Evolutionary conservation across 1,140 invertebrate species (phyloP).

Genomic region (Drosophila willistoni): DNA sequence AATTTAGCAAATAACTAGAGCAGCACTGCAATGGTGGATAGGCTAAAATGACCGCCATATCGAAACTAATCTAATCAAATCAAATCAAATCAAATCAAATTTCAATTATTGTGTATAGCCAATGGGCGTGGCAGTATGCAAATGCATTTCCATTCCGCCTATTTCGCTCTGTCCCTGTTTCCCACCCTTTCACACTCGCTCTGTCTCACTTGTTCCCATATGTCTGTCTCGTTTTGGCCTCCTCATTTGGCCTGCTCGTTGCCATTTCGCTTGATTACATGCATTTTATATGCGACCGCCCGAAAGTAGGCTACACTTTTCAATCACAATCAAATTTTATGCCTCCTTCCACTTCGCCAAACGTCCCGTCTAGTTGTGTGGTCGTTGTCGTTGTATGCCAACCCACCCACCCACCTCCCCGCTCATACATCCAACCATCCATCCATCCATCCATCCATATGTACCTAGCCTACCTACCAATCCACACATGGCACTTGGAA

Average conservation of each 20-base stretch:
- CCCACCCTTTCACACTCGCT: not conserved
- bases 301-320: conserved; percentile 81
- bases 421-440: too few relatives aligned
- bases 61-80: conserved; percentile 67
- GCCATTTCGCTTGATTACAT: conserved; percentile 81
- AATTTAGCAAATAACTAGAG: conserved; percentile 13
- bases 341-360: conserved; percentile 39
- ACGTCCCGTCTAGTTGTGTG: too few relatives aligned
- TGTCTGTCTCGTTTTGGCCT: conserved; percentile 12
- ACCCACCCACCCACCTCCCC: conserved; percentile 17
- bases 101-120: conserved; percentile 72
- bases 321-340: conserved; percentile 82
- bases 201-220: not conserved
- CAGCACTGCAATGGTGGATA: conserved; percentile 20
- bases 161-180: not conserved
- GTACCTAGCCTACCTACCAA: not conserved
- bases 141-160: conserved; percentile 34
- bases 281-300: conserved; percentile 77
- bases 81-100: conserved; percentile 68
- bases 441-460: too few relatives aligned
- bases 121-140: conserved; percentile 54
- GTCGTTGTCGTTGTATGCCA: not conserved
- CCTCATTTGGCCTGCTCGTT: conserved; percentile 48
- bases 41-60: conserved; percentile 45
- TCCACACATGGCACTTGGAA: conserved; percentile 6